These are phyloP conservation scores for Sturnus vulgaris DNA, from an alignment of 2,113 vertebrate genomes.

Conservation along the genomic window DNA sequence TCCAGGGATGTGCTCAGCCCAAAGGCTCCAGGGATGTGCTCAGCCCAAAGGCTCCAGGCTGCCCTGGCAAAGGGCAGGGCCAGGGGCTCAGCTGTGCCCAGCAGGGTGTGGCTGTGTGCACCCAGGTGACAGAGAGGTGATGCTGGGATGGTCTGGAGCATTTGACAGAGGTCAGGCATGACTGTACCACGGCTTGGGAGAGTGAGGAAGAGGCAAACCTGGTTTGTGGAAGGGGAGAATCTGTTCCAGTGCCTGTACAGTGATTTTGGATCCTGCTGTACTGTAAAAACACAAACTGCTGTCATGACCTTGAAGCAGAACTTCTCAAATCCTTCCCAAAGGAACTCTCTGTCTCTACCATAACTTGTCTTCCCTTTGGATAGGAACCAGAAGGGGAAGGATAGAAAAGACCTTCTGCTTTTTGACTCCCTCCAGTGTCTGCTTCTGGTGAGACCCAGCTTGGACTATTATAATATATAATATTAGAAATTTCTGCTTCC, in stretches of 20 bases:
- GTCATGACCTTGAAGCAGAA: background rate
- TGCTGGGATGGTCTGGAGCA: background rate
- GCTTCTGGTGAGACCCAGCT: background rate
- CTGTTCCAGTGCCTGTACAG: background rate
- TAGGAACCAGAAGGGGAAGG: background rate
- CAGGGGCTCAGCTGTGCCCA: background rate
- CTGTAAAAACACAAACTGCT: background rate
- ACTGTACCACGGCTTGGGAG: background rate
- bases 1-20: background rate
- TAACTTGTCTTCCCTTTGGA: background rate
- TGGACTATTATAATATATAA: background rate
- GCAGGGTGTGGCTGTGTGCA: background rate
- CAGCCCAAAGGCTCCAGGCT: background rate
- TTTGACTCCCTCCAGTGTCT: background rate
- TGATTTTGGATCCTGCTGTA: background rate
- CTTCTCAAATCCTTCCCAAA: background rate
- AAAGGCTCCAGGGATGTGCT: background rate
- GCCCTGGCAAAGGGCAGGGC: background rate
- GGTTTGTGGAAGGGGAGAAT: background rate
- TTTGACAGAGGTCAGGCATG: background rate
- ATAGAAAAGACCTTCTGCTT: background rate
- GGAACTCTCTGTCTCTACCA: background rate
- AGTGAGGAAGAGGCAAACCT: background rate
- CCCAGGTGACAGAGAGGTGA: background rate
- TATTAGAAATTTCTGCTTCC: background rate